Evolutionary conservation across 2,113 vertebrate species (phyloP).

Genomic region (Vombatus ursinus): DNA sequence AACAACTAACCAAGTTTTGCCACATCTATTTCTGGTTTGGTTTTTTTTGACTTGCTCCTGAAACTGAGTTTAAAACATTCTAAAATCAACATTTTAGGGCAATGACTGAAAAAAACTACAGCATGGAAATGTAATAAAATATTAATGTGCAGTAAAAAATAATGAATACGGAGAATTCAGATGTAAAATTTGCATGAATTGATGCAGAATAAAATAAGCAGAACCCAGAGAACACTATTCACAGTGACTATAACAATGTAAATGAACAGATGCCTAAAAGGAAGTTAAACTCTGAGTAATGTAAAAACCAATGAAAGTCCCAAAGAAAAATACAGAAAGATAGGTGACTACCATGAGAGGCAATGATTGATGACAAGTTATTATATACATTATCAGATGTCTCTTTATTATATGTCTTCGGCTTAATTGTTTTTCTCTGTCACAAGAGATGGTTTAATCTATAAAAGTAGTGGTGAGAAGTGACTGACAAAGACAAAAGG

Average conservation of each 20-base stretch:
- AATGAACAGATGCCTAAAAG: background rate
- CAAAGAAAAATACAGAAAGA: background rate
- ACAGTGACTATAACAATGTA: background rate
- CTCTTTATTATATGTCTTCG: background rate
- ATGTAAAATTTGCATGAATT: background rate
- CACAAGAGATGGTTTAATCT: background rate
- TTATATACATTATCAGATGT: background rate
- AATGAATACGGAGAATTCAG: background rate
- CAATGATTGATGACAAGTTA: background rate
- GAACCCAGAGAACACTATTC: background rate
- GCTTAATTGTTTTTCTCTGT: background rate
- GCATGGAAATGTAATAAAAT: background rate
- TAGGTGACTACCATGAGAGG: background rate
- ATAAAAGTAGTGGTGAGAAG: background rate
- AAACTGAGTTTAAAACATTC: background rate
- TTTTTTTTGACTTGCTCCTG: background rate
- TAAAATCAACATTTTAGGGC: background rate
- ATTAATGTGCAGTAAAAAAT: background rate
- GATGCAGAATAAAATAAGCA: background rate
- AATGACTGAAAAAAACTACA: too few relatives aligned
- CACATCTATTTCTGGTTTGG: background rate
- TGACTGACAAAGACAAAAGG: background rate
- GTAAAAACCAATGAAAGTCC: background rate
- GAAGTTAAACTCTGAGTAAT: background rate
- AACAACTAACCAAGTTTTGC: background rate